phyloP scores from a whole-genome alignment of 2,888 invertebrate genomes.

The Aelia acuminata region DNA sequence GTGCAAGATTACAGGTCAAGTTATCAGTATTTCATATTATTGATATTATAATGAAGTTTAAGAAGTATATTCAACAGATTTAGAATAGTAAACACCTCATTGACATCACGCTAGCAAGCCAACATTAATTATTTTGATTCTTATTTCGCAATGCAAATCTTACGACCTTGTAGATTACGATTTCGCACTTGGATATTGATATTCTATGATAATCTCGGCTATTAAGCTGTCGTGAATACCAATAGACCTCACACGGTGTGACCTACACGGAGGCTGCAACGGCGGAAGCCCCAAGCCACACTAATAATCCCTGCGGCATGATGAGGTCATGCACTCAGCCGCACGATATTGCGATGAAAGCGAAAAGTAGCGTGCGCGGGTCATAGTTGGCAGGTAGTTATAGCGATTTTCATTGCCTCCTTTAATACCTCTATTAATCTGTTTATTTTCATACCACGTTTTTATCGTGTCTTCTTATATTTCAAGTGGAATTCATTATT shows the following conservation, averaged over 20 bases:
- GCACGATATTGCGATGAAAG: neutral
- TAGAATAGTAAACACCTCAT: no score
- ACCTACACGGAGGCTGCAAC: neutral
- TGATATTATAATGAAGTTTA: no score
- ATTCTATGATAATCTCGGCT: neutral
- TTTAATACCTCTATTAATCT: slow-evolving; percentile 10
- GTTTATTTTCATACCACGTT: neutral
- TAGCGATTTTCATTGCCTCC: slow-evolving; percentile 7
- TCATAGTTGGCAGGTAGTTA: slow-evolving; percentile 20
- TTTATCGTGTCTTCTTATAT: neutral
- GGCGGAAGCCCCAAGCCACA: neutral
- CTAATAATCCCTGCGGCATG: neutral
- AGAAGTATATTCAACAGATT: no score
- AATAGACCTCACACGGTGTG: neutral
- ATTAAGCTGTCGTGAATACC: neutral
- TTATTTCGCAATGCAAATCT: neutral
- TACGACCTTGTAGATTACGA: neutral
- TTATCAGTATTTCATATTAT: no score
- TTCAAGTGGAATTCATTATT: neutral
- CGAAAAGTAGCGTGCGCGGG: neutral
- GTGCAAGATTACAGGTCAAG: no score
- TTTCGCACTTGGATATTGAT: slow-evolving; percentile 13
- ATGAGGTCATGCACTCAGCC: slow-evolving; percentile 8
- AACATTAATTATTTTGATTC: neutral
- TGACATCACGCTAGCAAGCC: neutral